Percentiles rank a stretch among this genome's conserved stretches.
These are phyloP conservation scores for Thinocorus orbignyianus DNA, from an alignment of 2,113 vertebrate genomes.

Conservation along the genomic window DNA sequence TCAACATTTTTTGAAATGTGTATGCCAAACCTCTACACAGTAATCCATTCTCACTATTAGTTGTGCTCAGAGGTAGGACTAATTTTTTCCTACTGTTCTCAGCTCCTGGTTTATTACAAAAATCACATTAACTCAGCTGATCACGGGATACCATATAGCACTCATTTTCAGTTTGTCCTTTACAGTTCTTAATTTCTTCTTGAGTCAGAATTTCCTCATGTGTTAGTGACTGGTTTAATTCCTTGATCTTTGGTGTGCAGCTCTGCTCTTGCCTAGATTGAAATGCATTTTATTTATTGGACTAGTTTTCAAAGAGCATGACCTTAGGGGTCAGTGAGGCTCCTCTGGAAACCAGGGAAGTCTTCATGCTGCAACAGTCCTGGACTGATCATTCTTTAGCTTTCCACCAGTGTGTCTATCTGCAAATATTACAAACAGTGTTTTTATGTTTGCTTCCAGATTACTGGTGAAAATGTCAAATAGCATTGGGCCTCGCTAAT, in stretches of 20 bases:
- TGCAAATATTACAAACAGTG: background rate
- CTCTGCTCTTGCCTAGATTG: background rate
- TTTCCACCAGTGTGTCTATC: background rate
- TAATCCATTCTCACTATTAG: background rate
- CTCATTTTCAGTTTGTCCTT: background rate
- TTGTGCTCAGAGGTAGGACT: background rate
- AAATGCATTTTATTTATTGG: background rate
- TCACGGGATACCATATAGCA: fast-evolving
- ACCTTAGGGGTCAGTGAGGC: background rate
- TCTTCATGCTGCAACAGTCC: background rate
- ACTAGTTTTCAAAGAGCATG: background rate
- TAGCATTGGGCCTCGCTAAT: background rate
- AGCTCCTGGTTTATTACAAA: background rate
- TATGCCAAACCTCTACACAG: background rate
- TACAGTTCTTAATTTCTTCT: background rate
- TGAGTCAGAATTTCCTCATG: background rate
- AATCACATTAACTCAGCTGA: background rate
- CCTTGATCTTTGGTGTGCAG: background rate
- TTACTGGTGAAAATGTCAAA: background rate
- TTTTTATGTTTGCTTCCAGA: background rate
- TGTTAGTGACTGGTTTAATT: background rate
- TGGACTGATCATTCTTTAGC: background rate
- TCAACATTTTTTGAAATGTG: background rate
- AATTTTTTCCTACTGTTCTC: background rate
- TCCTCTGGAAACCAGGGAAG: background rate